Evolutionary conservation across 2,797 vertebrate species (phyloP), one percentile per base, ranked within the genome.

Genomic region (Betta splendens): DNA sequence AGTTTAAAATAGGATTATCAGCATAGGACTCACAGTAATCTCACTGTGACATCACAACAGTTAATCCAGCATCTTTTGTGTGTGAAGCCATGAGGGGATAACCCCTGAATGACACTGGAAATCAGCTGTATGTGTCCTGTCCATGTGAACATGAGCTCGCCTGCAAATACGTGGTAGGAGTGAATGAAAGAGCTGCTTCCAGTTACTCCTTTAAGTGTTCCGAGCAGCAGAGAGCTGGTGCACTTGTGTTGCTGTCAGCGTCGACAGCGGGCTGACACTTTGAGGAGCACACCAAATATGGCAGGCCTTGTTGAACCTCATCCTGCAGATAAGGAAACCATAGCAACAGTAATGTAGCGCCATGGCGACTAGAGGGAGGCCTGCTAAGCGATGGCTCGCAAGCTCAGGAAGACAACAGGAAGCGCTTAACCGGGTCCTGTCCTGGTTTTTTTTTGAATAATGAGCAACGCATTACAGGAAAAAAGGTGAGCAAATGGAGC

Each of bases 301-400:
- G 86, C 85, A 88, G 75, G 73, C 73, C 72, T 83, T 77, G 81
- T 84, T 80, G 54, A 85, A 87, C 85, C 82, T 87, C 86, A 87
- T 87, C 81, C 83, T 85, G 80, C 62, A 86, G 87, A 87, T 85
- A 87, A 72, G 54, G 89, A 80, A 91, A 91, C 92, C 92, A 92
- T 93, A 85, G 92, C 85, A 93, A 93, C 92, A 61, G 84, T 69
- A 74, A 89, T 67, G 76, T 77, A 82, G 78, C 48, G 44, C 80
- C 83, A 87, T 85, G 75, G 79, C 31, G 84, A 80, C 74, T 38
- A 60, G 47, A 78, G 69, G 56, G n/a, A 81, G 76, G 71, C 65
- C 64, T 73, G 66, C 78, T 79, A 70, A 77, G 62, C 32, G 66
- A 80, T 67, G 74, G 49, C 36, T 46, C 5, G 44, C 37, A 64